Evolutionary conservation across 2,797 vertebrate species (phyloP).

Genomic region (Melanitta fusca): DNA sequence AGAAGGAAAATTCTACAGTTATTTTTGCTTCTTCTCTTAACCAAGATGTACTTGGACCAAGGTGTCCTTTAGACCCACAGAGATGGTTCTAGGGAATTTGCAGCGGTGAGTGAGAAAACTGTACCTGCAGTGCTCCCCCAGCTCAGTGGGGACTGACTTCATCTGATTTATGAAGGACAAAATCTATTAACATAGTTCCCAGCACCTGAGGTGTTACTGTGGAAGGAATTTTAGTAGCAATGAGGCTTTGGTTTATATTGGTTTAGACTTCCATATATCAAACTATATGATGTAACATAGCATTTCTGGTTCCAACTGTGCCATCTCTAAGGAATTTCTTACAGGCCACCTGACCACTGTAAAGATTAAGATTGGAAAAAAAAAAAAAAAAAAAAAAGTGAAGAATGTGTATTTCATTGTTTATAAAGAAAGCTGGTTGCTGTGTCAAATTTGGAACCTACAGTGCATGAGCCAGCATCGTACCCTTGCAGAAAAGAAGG

Average conservation of each 20-base stretch:
- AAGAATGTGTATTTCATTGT: background rate
- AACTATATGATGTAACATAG: accelerated
- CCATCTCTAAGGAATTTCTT: background rate
- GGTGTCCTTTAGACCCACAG: background rate
- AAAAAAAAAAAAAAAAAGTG: background rate
- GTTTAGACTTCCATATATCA: background rate
- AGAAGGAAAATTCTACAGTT: background rate
- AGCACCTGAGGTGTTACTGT: background rate
- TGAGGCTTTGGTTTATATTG: background rate
- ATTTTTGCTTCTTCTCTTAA: background rate
- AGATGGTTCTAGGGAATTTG: background rate
- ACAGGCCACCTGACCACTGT: background rate
- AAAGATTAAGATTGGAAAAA: background rate
- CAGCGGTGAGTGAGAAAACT: background rate
- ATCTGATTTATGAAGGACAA: background rate
- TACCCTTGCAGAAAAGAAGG: background rate
- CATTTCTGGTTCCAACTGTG: background rate
- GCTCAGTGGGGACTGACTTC: background rate
- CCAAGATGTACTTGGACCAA: background rate
- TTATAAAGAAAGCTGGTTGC: background rate
- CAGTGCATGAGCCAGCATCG: background rate
- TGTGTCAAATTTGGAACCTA: background rate
- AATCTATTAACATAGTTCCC: background rate
- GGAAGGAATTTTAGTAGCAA: background rate
- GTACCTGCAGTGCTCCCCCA: background rate